Percentiles rank a stretch among this genome's conserved stretches.
Conservation (phyloP, 2,797 vertebrate species). For the Typhlichthys subterraneus region DNA sequence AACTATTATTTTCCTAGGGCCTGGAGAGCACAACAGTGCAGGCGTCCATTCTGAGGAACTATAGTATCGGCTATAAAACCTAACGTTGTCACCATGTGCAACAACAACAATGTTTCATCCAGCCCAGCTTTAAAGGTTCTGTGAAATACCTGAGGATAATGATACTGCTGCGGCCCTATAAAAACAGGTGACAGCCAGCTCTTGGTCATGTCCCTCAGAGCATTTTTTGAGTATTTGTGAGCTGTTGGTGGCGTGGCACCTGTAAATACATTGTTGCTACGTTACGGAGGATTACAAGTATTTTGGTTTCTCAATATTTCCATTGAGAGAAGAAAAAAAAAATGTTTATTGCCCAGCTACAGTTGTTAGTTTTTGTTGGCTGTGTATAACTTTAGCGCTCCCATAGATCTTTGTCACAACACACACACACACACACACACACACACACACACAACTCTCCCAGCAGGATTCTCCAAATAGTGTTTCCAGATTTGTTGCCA, state of each 20-base stretch:
- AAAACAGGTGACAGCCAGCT: constrained; percentile 9
- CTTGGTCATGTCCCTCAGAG: constrained; percentile 10
- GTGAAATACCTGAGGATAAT: constrained; percentile 31
- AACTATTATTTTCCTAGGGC: constrained; percentile 20
- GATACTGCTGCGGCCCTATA: constrained; percentile 21
- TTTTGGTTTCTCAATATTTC: too few relatives aligned
- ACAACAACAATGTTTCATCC: constrained; percentile 16
- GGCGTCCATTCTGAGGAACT: constrained; percentile 18
- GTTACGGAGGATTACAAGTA: too few relatives aligned
- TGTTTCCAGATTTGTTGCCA: constrained; percentile 72
- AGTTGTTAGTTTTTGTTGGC: constrained; percentile 17
- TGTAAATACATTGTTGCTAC: not conserved
- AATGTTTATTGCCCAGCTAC: constrained; percentile 39
- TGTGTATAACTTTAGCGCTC: constrained; percentile 28
- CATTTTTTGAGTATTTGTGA: not conserved
- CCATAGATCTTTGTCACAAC: constrained; percentile 53
- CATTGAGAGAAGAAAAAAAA: constrained; percentile 30
- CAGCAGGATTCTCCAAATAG: constrained; percentile 48
- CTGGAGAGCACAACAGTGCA: constrained; percentile 23
- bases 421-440: constrained; percentile 16
- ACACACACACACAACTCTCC: constrained; percentile 19
- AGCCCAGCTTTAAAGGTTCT: constrained; percentile 31
- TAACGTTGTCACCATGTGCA: constrained; percentile 47
- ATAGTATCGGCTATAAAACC: constrained; percentile 49
- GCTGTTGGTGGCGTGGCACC: constrained; percentile 4